These are phyloP conservation scores for Psix sp. DNA, from an alignment of 1,140 invertebrate species.

Conservation along the genomic window DNA sequence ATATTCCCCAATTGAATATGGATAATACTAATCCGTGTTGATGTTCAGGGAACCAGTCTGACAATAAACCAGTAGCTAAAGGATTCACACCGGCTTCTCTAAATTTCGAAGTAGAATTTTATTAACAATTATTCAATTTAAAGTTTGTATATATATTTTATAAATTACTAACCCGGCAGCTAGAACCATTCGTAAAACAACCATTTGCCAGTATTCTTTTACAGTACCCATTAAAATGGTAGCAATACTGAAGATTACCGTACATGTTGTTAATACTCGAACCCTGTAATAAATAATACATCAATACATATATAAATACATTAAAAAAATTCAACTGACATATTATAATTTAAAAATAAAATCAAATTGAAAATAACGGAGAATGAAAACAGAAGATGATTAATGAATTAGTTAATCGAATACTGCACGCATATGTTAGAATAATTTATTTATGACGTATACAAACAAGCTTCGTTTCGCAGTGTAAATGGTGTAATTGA, in stretches of 20 bases:
- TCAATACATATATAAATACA: neutral
- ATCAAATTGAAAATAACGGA: too few relatives aligned
- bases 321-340: neutral
- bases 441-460: too few relatives aligned
- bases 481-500: too few relatives aligned
- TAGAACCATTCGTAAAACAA: constrained; percentile 90
- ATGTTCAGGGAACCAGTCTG: constrained; percentile 89
- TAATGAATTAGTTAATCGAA: too few relatives aligned
- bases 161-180: constrained; percentile 83
- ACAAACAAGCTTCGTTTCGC: too few relatives aligned
- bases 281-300: constrained; percentile 78
- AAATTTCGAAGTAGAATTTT: neutral
- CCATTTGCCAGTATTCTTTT: constrained; percentile 93
- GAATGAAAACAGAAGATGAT: too few relatives aligned
- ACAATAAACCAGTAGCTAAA: constrained; percentile 88
- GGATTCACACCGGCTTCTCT: constrained; percentile 94
- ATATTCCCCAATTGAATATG: constrained; percentile 96
- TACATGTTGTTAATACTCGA: constrained; percentile 84
- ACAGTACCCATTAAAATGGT: constrained; percentile 90
- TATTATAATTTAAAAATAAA: too few relatives aligned
- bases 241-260: constrained; percentile 87
- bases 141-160: neutral
- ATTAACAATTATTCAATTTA: constrained; percentile 8
- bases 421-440: too few relatives aligned
- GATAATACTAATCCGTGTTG: constrained; percentile 92